Evolutionary conservation across 2,113 vertebrate species (phyloP).

Genomic region (Gila orcuttii): DNA sequence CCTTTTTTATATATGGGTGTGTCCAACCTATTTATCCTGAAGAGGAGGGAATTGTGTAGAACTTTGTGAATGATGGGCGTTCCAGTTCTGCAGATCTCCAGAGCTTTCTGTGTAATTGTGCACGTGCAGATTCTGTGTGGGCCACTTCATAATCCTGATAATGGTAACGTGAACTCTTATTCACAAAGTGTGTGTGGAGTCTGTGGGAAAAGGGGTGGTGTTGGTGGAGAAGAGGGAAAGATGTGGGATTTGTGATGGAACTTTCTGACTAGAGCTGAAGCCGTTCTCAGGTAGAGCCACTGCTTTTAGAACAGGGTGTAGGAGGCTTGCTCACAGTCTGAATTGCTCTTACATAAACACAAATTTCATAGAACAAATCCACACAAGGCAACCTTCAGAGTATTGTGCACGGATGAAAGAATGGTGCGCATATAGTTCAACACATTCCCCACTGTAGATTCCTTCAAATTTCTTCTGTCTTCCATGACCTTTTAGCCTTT

Average conservation of each 20-base stretch:
- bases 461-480: not conserved
- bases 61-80: not conserved
- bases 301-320: constrained; percentile 52
- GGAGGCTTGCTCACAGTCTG: constrained; percentile 48
- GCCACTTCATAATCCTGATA: not conserved
- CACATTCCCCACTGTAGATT: not conserved
- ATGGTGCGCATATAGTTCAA: not conserved
- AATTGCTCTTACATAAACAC: constrained; percentile 62
- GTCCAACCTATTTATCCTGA: not conserved
- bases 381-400: constrained; percentile 19
- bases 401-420: constrained; percentile 6
- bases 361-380: constrained; percentile 57
- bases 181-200: constrained; percentile 18
- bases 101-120: not conserved
- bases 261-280: constrained; percentile 14
- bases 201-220: not conserved
- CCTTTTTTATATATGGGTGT: not conserved
- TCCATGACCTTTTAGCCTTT: not conserved
- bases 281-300: constrained; percentile 48
- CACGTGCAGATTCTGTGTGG: not conserved
- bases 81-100: not conserved
- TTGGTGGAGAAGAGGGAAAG: constrained; percentile 6
- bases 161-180: not conserved
- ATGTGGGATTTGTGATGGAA: constrained; percentile 23
- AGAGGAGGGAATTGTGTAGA: not conserved